These are phyloP conservation scores for Sebastes steindachneri DNA, from an alignment of 2,797 vertebrate species.

Conservation along the genomic window DNA sequence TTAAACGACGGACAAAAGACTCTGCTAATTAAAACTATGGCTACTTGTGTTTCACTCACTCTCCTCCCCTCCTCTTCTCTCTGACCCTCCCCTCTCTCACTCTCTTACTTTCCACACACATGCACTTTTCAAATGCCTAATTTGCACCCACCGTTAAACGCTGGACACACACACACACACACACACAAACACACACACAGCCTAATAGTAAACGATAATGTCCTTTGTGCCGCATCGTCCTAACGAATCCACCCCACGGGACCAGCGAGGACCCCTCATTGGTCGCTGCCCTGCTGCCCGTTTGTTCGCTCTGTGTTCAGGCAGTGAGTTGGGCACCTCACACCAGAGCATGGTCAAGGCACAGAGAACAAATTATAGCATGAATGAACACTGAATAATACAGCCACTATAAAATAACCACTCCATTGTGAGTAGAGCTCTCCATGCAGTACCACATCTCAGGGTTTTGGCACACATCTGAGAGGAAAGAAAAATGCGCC, in stretches of 20 bases:
- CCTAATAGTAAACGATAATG: slow-evolving; percentile 28
- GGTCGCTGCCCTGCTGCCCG: slow-evolving; percentile 17
- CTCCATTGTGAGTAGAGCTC: slow-evolving; percentile 43
- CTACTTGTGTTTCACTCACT: slow-evolving; percentile 63
- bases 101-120: slow-evolving; percentile 40
- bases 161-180: slow-evolving; percentile 19
- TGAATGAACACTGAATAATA: slow-evolving; percentile 60
- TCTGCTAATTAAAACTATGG: slow-evolving; percentile 67
- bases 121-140: slow-evolving; percentile 50
- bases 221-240: slow-evolving; percentile 29
- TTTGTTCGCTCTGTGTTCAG: slow-evolving; percentile 49
- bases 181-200: slow-evolving; percentile 23
- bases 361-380: slow-evolving; percentile 55
- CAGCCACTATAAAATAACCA: slow-evolving; percentile 55
- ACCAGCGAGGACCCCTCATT: slow-evolving; percentile 14
- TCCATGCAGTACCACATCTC: slow-evolving; percentile 57
- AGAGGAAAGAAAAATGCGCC: slow-evolving; percentile 17
- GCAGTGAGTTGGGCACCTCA: slow-evolving; percentile 44
- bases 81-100: slow-evolving; percentile 25
- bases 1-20: slow-evolving; percentile 62
- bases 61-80: slow-evolving; percentile 16
- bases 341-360: slow-evolving; percentile 29
- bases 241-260: slow-evolving; percentile 17
- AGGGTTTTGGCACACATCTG: slow-evolving; percentile 35
- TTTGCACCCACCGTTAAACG: slow-evolving; percentile 38